These are phyloP conservation scores for Eriosoma lanigerum DNA, from an alignment of 1,140 invertebrate species.

Conservation along the genomic window DNA sequence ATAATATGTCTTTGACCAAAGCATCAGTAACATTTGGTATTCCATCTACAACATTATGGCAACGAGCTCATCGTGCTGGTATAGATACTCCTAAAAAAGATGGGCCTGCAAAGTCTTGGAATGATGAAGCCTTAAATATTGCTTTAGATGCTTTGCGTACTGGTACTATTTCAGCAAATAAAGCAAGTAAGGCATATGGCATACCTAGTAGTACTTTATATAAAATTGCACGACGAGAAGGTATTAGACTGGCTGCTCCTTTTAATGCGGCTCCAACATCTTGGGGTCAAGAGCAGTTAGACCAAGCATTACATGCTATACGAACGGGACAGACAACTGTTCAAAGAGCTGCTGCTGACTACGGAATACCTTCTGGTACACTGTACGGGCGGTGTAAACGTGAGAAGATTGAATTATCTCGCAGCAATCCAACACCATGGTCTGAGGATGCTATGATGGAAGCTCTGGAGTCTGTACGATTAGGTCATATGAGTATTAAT, in stretches of 20 bases:
- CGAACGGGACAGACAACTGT: constrained; percentile 79
- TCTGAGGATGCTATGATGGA: constrained; percentile 87
- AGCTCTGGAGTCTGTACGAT: constrained; percentile 78
- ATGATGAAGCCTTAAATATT: constrained; percentile 77
- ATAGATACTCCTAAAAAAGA: constrained; percentile 90
- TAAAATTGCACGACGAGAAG: constrained; percentile 85
- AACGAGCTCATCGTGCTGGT: constrained; percentile 78
- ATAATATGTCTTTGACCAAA: constrained; percentile 85
- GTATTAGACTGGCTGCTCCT: constrained; percentile 80
- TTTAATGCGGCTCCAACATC: constrained; percentile 89
- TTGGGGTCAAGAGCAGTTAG: constrained; percentile 80
- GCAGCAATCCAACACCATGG: constrained; percentile 84
- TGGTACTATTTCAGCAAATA: constrained; percentile 83
- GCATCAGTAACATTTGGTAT: constrained; percentile 82
- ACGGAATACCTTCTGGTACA: constrained; percentile 81
- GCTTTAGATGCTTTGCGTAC: constrained; percentile 78
- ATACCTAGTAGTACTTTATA: constrained; percentile 87
- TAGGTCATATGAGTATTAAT: constrained; percentile 89
- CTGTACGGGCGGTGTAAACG: constrained; percentile 83
- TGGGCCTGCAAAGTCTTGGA: constrained; percentile 82
- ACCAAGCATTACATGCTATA: constrained; percentile 79
- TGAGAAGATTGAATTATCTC: constrained; percentile 82
- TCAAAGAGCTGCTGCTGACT: constrained; percentile 79
- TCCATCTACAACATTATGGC: constrained; percentile 86
- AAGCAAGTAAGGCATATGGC: constrained; percentile 87